A percentile compares a stretch with the other conserved stretches of the same genome.
Evolutionary conservation across 30 jellyfish, hydroid and myxozoan genomes (phyloP).

Genomic region (Morbakka virulenta): DNA sequence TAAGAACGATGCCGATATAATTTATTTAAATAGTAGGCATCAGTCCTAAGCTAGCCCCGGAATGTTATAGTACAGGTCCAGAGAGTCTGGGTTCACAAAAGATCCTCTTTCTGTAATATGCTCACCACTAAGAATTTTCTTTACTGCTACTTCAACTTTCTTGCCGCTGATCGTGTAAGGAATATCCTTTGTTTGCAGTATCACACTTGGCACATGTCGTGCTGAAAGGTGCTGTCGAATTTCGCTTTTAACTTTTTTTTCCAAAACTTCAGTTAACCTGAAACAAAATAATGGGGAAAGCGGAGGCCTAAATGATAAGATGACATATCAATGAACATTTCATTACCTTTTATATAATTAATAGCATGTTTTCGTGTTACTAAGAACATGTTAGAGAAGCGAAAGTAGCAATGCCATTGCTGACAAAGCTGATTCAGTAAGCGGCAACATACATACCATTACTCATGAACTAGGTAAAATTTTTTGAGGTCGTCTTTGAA

Average conservation of each 20-base stretch:
- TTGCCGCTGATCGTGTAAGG: slow-evolving; percentile 98
- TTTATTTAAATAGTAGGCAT: too few relatives aligned
- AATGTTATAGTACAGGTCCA: slow-evolving; percentile 73
- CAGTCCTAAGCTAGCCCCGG: slow-evolving; percentile 2
- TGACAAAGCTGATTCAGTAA: too few relatives aligned
- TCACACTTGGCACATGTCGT: slow-evolving; percentile 92
- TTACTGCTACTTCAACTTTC: slow-evolving; percentile 97
- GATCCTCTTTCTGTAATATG: slow-evolving; percentile 81
- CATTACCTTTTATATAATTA: too few relatives aligned
- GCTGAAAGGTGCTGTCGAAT: slow-evolving; percentile 82
- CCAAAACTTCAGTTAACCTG: slow-evolving; percentile 68
- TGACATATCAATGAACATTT: too few relatives aligned
- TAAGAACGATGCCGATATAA: too few relatives aligned
- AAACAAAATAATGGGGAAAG: too few relatives aligned
- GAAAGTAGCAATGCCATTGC: too few relatives aligned
- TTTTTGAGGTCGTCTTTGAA: too few relatives aligned
- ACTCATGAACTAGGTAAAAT: too few relatives aligned
- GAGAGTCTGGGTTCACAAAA: slow-evolving; percentile 82
- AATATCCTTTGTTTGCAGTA: slow-evolving; percentile 70
- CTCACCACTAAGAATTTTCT: slow-evolving; percentile 82
- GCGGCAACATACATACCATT: too few relatives aligned
- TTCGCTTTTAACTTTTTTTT: slow-evolving; percentile 37
- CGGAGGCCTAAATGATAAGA: not conserved
- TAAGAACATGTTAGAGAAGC: too few relatives aligned
- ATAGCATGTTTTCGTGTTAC: too few relatives aligned